A percentile compares a stretch with the other conserved stretches of the same genome.
Evolutionary conservation across 2,888 invertebrate species (phyloP).

Genomic region (Drosophila hawaiiensis): DNA sequence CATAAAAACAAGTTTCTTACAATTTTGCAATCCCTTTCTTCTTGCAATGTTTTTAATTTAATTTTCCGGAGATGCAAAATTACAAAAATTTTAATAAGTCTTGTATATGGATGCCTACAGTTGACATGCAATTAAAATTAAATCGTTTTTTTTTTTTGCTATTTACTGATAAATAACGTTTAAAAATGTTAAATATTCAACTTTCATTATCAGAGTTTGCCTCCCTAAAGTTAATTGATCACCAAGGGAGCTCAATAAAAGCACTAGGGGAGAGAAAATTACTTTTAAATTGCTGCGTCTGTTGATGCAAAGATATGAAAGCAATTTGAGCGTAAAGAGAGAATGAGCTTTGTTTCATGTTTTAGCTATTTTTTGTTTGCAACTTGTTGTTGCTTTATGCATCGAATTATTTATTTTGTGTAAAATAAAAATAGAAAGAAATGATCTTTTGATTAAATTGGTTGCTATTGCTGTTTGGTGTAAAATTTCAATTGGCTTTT

Average conservation of each 20-base stretch:
- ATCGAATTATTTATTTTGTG: background rate
- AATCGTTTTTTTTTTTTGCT: background rate
- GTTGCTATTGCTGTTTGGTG: background rate
- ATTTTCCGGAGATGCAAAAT: background rate
- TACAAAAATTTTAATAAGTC: background rate
- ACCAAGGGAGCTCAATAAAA: background rate
- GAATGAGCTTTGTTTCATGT: background rate
- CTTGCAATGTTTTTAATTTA: constrained; percentile 23
- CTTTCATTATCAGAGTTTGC: background rate
- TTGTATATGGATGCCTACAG: background rate
- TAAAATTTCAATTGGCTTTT: background rate
- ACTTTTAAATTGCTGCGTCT: background rate
- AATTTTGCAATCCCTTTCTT: constrained; percentile 25
- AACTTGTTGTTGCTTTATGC: background rate
- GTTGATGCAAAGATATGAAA: background rate
- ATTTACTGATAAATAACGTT: background rate
- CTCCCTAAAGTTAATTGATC: background rate
- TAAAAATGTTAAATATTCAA: background rate
- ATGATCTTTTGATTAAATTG: no score
- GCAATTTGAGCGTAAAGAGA: background rate
- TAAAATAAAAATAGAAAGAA: no score
- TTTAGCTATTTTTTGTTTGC: background rate
- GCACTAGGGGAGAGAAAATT: background rate
- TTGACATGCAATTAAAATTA: background rate
- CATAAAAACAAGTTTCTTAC: constrained; percentile 46